phyloP scores from a whole-genome alignment of 2,113 vertebrate species.

The Zosterops hypoxanthus region DNA sequence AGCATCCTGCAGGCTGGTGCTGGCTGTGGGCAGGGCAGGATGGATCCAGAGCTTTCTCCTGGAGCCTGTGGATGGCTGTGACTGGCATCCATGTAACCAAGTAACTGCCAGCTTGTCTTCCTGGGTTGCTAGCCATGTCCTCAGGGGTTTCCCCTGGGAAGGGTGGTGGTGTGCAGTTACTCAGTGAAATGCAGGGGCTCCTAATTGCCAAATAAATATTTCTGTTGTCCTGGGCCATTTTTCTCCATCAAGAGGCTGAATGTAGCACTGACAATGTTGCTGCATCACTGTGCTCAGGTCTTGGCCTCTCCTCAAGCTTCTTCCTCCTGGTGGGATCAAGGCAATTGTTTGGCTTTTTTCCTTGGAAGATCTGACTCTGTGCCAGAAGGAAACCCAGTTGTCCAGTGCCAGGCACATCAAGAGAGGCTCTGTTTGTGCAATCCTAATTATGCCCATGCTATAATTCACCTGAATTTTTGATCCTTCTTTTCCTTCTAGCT shows the following conservation, averaged over 20 bases:
- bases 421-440: not conserved
- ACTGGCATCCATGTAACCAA: fast-evolving
- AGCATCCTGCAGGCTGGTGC: not conserved
- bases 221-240: not conserved
- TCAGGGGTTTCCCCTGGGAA: not conserved
- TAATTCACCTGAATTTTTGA: not conserved
- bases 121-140: not conserved
- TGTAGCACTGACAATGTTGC: not conserved
- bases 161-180: not conserved
- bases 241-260: not conserved
- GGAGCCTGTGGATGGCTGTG: not conserved
- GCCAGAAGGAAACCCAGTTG: not conserved
- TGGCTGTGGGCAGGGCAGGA: not conserved
- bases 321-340: not conserved
- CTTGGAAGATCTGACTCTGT: not conserved
- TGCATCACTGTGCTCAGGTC: not conserved
- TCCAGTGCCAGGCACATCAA: not conserved
- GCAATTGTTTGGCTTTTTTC: not conserved
- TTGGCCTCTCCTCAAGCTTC: not conserved
- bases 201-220: not conserved
- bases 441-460: not conserved
- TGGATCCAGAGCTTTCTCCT: not conserved
- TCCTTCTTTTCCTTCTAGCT: not conserved
- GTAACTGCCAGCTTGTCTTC: not conserved
- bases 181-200: not conserved